A percentile compares a stretch with the other conserved stretches of the same genome.
Evolutionary conservation across 2,113 vertebrate genomes (phyloP).

Genomic region (Poecile atricapillus): DNA sequence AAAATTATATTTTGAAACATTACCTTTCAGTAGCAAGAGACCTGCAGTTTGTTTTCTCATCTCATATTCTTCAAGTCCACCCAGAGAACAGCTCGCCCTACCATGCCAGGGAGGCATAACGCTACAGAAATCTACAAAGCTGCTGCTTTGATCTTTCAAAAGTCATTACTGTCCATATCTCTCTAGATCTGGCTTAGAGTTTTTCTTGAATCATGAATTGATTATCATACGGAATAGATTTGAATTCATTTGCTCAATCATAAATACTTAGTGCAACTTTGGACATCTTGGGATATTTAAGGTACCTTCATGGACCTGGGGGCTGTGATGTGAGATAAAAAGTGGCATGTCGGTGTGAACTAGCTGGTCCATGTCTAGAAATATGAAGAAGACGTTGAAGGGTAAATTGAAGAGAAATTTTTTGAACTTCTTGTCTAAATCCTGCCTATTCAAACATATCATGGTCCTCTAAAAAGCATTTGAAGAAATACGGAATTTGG

Average conservation of each 20-base stretch:
- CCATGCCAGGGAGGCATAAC: rapidly evolving
- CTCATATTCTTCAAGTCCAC: neutral
- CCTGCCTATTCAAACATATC: neutral
- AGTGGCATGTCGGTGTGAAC: neutral
- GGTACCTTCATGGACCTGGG: neutral
- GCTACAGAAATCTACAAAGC: neutral
- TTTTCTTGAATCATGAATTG: neutral
- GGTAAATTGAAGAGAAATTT: neutral
- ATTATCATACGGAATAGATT: neutral
- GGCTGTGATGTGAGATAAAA: neutral
- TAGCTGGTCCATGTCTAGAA: neutral
- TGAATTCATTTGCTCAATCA: neutral
- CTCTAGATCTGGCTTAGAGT: neutral
- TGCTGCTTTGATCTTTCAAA: neutral
- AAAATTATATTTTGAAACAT: neutral
- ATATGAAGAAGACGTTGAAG: neutral
- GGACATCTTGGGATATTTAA: neutral
- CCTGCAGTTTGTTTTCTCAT: neutral
- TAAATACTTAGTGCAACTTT: neutral
- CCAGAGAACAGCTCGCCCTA: neutral
- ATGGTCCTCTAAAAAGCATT: neutral
- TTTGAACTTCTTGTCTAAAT: neutral
- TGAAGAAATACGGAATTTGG: neutral
- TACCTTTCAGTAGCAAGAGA: neutral
- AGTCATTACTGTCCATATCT: neutral